phyloP scores from a whole-genome alignment of 2,113 vertebrate species.

The Edolisoma coerulescens region DNA sequence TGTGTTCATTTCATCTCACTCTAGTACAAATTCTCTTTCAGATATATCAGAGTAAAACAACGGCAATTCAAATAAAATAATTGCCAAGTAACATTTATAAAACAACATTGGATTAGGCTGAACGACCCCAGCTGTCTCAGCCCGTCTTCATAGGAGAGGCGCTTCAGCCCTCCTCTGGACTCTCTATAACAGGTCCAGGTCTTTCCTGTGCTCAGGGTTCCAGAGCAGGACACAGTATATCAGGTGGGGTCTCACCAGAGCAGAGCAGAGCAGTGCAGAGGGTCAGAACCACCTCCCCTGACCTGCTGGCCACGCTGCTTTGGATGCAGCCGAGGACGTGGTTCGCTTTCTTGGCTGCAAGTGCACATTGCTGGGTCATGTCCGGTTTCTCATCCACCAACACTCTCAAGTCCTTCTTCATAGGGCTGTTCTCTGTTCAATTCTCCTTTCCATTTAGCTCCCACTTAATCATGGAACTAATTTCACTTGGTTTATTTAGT shows the following conservation, averaged over 20 bases:
- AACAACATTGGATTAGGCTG: background rate
- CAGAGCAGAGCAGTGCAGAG: background rate
- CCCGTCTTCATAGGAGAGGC: background rate
- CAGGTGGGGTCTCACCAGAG: background rate
- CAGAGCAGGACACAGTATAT: background rate
- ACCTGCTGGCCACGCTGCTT: background rate
- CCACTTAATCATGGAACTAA: background rate
- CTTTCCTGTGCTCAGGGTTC: background rate
- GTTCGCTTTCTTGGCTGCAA: background rate
- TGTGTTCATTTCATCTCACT: background rate
- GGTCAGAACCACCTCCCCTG: background rate
- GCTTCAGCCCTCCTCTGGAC: background rate
- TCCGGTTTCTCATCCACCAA: background rate
- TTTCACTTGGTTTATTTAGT: background rate
- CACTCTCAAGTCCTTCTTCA: background rate
- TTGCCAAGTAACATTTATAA: background rate
- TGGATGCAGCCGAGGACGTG: background rate
- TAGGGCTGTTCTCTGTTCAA: rapidly evolving
- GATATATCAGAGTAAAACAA: background rate
- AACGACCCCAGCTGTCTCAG: background rate
- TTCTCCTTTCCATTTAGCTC: background rate
- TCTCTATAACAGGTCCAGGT: background rate
- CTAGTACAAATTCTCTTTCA: background rate
- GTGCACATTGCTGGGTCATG: background rate
- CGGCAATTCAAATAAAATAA: background rate